These are phyloP conservation scores for Anomalospiza imberbis DNA, from an alignment of 2,797 vertebrate genomes.

Conservation along the genomic window DNA sequence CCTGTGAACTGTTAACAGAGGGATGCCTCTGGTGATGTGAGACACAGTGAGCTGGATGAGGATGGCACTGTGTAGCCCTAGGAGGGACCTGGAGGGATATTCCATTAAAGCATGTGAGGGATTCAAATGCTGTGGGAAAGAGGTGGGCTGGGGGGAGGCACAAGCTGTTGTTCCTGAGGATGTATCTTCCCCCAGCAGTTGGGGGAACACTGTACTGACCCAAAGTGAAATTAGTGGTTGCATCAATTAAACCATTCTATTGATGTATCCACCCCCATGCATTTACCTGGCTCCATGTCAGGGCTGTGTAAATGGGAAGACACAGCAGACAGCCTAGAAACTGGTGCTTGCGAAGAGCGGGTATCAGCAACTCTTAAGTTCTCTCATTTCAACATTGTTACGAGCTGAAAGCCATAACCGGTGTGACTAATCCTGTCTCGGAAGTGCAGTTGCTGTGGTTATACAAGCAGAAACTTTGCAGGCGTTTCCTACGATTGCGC, in stretches of 20 bases:
- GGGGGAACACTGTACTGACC: accelerated
- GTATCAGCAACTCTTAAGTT: not conserved
- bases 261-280: not conserved
- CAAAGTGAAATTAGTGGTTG: not conserved
- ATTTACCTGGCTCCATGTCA: accelerated
- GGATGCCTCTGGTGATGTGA: not conserved
- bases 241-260: not conserved
- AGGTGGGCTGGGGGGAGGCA: not conserved
- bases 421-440: conserved; percentile 18
- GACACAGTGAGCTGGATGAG: not conserved
- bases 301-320: not conserved
- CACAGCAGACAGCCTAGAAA: not conserved
- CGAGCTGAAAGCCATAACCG: not conserved
- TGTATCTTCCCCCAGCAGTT: not conserved
- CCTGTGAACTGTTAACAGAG: not conserved
- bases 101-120: not conserved
- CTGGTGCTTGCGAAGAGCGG: accelerated
- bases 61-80: not conserved
- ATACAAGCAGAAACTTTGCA: not conserved
- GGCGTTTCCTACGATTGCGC: not conserved
- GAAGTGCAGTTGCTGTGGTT: conserved; percentile 25
- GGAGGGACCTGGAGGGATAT: not conserved
- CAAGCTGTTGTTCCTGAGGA: not conserved
- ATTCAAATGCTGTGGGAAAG: not conserved
- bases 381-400: not conserved